Percentiles rank a stretch among this genome's conserved stretches.
Evolutionary conservation across 2,113 vertebrate species (phyloP).

Genomic region (Cromileptes altivelis): DNA sequence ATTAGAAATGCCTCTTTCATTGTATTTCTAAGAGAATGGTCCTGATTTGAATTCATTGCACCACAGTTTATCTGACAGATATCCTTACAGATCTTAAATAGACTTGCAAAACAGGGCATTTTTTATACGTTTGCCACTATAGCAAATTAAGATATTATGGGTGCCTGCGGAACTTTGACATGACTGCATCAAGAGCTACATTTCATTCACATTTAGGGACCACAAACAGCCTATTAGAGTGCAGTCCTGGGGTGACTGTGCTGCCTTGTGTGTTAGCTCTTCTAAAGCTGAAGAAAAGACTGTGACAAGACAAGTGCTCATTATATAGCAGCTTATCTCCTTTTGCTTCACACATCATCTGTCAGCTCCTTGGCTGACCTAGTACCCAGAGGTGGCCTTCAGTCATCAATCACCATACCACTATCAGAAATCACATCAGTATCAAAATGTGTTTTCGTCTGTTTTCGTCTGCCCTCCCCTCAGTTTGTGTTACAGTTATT

Average conservation of each 20-base stretch:
- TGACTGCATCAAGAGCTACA: slow-evolving; percentile 43
- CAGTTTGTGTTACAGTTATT: no score
- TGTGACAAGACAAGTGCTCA: slow-evolving; percentile 64
- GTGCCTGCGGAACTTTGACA: slow-evolving; percentile 39
- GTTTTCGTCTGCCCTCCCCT: no score
- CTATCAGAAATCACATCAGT: slow-evolving; percentile 17
- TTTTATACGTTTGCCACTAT: slow-evolving; percentile 20
- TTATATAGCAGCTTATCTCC: slow-evolving; percentile 73
- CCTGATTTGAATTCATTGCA: slow-evolving; percentile 75
- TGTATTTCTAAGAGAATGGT: slow-evolving; percentile 51
- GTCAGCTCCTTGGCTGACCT: slow-evolving; percentile 40
- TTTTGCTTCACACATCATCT: slow-evolving; percentile 62
- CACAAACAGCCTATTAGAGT: slow-evolving; percentile 60
- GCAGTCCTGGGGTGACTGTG: slow-evolving; percentile 17
- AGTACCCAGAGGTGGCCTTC: slow-evolving; percentile 31
- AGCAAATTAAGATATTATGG: slow-evolving; percentile 47
- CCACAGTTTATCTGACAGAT: slow-evolving; percentile 40
- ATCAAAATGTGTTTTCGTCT: background rate
- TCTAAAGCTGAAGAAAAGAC: slow-evolving; percentile 43
- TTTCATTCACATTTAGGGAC: slow-evolving; percentile 60
- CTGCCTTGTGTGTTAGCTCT: slow-evolving; percentile 20
- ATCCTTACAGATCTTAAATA: slow-evolving; percentile 43
- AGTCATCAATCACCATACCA: slow-evolving; percentile 61
- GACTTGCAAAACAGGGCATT: slow-evolving; percentile 54
- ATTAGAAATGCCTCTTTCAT: slow-evolving; percentile 56